A percentile compares a stretch with the other conserved stretches of the same genome.
These are phyloP conservation scores for Pseudomugil gertrudae DNA, from an alignment of 2,797 vertebrate species.

Conservation along the genomic window DNA sequence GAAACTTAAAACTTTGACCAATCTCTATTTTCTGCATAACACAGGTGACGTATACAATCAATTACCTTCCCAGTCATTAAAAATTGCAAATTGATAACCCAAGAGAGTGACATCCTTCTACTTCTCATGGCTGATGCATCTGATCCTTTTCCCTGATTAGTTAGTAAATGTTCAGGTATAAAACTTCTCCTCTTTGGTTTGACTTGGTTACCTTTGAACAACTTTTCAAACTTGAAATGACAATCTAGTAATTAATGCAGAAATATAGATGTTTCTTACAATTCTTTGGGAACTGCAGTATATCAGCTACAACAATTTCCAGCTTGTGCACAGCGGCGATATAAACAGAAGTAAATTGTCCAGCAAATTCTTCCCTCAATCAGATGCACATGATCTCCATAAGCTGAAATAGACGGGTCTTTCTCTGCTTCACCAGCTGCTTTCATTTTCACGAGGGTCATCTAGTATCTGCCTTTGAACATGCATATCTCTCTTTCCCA, in stretches of 20 bases:
- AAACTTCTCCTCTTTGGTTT: neutral
- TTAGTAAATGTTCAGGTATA: neutral
- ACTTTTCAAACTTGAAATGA: neutral
- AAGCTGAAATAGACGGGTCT: constrained; percentile 48
- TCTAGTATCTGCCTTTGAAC: constrained; percentile 26
- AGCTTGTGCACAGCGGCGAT: constrained; percentile 16
- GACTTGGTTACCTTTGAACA: neutral
- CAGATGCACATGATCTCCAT: constrained; percentile 72
- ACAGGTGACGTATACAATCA: neutral
- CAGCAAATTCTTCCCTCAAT: constrained; percentile 62
- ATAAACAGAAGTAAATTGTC: constrained; percentile 24
- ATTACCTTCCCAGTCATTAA: neutral
- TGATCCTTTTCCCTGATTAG: neutral
- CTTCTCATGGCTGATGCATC: too few relatives aligned
- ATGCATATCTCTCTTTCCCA: neutral
- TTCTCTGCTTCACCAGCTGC: constrained; percentile 39
- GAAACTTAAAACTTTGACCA: too few relatives aligned
- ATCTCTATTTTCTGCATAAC: neutral
- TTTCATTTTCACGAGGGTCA: constrained; percentile 32
- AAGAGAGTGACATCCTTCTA: neutral
- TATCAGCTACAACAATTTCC: constrained; percentile 12
- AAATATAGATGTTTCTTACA: neutral
- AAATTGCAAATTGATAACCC: neutral
- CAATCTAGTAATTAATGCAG: neutral
- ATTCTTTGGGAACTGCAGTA: neutral